Base-by-base conservation (phyloP, 2,113 vertebrate species). In the Cettia cetti region DNA sequence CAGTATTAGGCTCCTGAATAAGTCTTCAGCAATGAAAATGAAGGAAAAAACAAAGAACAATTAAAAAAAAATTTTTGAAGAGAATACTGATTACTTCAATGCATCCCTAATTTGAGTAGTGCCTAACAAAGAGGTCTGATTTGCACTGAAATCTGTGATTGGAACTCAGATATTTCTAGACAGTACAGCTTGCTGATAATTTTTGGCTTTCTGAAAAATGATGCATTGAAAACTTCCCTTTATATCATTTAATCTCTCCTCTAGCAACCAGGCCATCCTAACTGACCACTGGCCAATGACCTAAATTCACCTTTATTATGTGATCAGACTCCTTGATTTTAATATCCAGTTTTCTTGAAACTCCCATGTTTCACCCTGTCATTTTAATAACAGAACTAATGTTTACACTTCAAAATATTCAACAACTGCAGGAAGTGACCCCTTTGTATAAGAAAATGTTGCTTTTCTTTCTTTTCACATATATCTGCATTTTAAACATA, bases 91-190 rank as follows among this genome's bases (percentile, higher is more conserved):
- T 96, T 90, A 63, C 45, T 95, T 96, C 93, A 95, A 81, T 94
- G 40, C 64, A 88, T 95, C 53, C 15, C 56, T 96, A 96, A 95
- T 96, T 95, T 92, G 49, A 94, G 52, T 75, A 78, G 28, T 66
- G 79, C 50, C 60, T 86, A 72, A 97, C 92, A 97, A 96, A 90
- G 91, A 93, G 35, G 37, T 91, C 85, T 97, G 94, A 96, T 96
- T 97, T 93, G 35, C 91, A 65, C 44, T 82, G 79, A 90, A 94
- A 81, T 91, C 54, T 83, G 26, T 94, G 82, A 88, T 52, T 83
- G 50, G 47, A 74, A 28, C 75, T 80, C 39, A 72, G 64, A 93
- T 95, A 91, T 94, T 95, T 96, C 91, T 74, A 96, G 63, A 65
- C 31, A 78, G 68, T 68, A 96, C 76, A 94, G 78, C 87, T 97